These are phyloP conservation scores for Leptinotarsa undecemlineata DNA, from an alignment of 1,140 invertebrate species.

Conservation along the genomic window DNA sequence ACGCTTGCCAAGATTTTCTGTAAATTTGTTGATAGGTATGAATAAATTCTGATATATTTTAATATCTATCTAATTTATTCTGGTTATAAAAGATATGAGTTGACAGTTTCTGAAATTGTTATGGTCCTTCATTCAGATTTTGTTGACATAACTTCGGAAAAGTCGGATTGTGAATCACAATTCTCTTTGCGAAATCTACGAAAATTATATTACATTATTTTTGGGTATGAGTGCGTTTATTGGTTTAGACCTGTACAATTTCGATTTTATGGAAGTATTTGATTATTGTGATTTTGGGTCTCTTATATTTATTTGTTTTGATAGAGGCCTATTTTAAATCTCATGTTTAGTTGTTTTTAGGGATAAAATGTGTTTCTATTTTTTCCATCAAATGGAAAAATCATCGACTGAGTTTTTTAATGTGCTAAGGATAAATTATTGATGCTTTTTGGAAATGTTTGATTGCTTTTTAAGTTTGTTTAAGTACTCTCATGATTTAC, in stretches of 20 bases:
- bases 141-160: background rate
- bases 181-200: background rate
- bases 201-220: background rate
- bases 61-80: too few relatives aligned
- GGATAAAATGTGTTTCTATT: conserved; percentile 18
- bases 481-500: background rate
- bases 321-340: conserved; percentile 15
- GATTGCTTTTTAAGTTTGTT: background rate
- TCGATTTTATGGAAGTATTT: conserved; percentile 17
- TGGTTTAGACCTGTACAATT: conserved; percentile 17
- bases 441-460: background rate
- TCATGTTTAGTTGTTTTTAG: conserved; percentile 18
- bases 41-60: too few relatives aligned
- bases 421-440: conserved; percentile 17
- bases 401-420: conserved; percentile 35
- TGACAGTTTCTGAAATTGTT: too few relatives aligned
- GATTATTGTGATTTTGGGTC: conserved; percentile 13
- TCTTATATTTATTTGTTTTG: conserved; percentile 17
- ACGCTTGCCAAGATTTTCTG: too few relatives aligned
- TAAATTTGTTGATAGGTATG: too few relatives aligned
- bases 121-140: background rate
- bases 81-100: too few relatives aligned
- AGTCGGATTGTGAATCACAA: background rate
- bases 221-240: background rate
- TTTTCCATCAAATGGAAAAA: conserved; percentile 38